Conservation (phyloP, 23 tunicate species). For the Styela plicata region DNA sequence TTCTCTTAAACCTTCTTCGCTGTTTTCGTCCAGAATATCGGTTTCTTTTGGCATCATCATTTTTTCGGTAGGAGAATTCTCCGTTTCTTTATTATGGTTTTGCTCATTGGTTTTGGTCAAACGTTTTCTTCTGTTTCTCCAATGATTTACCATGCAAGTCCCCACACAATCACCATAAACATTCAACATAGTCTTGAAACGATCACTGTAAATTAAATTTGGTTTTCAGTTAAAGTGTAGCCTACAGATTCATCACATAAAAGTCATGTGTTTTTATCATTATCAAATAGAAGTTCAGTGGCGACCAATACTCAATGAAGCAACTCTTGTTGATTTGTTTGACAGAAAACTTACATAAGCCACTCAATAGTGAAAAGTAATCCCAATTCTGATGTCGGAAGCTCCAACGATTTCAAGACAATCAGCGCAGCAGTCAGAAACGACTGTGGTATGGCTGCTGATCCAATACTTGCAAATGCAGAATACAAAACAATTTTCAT, state of each 20-base stretch:
- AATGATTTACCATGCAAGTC: neutral
- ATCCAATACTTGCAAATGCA: neutral
- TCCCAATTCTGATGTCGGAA: neutral
- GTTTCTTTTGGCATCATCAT: no score
- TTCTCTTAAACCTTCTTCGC: no score
- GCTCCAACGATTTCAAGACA: neutral
- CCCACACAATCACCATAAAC: conserved; percentile 10
- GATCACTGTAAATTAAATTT: conserved; percentile 1
- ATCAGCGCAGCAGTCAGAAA: neutral
- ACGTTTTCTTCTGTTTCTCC: neutral
- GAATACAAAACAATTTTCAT: conserved; percentile 1
- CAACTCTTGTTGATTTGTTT: no score
- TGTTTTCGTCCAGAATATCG: no score
- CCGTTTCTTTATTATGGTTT: no score
- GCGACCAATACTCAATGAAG: no score
- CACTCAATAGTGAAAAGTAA: neutral
- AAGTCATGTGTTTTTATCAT: no score
- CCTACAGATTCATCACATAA: no score
- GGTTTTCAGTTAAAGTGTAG: no score
- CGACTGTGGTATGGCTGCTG: neutral
- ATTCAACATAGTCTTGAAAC: neutral
- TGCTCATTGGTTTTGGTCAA: no score
- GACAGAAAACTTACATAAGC: conserved; percentile 5
- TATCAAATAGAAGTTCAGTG: no score
- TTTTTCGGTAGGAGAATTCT: no score